A percentile compares a stretch with the other conserved stretches of the same genome.
phyloP scores from a whole-genome alignment of 1,140 invertebrate species.

The Danaus melanippus region DNA sequence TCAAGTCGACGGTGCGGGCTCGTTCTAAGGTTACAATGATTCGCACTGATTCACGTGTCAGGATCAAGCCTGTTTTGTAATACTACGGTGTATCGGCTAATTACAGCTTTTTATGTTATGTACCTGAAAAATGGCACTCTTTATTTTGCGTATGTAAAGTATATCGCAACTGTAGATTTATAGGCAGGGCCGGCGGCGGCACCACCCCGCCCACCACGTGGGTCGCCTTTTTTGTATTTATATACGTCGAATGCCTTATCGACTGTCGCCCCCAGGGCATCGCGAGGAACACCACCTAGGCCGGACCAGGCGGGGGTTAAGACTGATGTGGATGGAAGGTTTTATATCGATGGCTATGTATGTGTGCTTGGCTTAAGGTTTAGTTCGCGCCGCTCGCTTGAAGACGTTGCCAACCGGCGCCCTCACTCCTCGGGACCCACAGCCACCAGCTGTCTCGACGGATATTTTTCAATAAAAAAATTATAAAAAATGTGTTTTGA shows the following conservation, averaged over 20 bases:
- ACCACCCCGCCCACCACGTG: too few relatives aligned
- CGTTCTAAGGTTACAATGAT: too few relatives aligned
- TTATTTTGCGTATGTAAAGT: conserved; percentile 29
- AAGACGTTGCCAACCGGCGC: conserved; percentile 9
- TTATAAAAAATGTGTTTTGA: conserved; percentile 63
- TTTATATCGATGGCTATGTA: conserved; percentile 28
- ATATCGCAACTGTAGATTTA: conserved; percentile 25
- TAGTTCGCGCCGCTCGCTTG: conserved; percentile 8
- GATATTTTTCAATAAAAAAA: conserved; percentile 67
- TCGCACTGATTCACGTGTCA: too few relatives aligned
- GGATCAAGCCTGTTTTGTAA: neutral
- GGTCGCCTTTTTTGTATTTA: neutral
- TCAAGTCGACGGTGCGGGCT: too few relatives aligned
- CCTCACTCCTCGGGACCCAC: too few relatives aligned
- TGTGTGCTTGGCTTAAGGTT: conserved; percentile 16
- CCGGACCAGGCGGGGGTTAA: conserved; percentile 26
- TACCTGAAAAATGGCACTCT: conserved; percentile 42
- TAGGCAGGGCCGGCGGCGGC: neutral
- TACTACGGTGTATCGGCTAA: neutral
- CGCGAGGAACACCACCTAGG: conserved; percentile 23
- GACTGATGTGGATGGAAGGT: conserved; percentile 42
- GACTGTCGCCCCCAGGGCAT: conserved; percentile 25
- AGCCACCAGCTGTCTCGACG: conserved; percentile 47
- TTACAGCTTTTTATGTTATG: conserved; percentile 26
- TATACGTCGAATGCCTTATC: conserved; percentile 37